Percentiles rank a stretch among this genome's conserved stretches.
These are phyloP conservation scores for Rhingia rostrata DNA, from an alignment of 2,888 invertebrate species.

Conservation along the genomic window DNA sequence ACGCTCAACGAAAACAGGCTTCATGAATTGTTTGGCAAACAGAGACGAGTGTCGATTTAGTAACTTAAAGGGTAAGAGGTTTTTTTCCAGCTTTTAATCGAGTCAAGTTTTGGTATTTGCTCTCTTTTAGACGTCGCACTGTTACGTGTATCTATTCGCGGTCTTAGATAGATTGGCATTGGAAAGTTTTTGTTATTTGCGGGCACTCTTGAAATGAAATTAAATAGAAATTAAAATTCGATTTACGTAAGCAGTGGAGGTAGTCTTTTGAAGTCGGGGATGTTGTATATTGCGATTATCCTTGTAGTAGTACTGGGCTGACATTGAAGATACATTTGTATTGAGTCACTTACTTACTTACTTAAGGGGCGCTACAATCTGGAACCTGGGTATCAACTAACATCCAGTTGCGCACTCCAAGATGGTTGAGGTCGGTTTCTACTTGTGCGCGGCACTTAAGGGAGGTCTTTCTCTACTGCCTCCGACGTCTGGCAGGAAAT, in stretches of 20 bases:
- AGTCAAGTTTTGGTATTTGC: slow-evolving; percentile 53
- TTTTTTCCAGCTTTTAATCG: slow-evolving; percentile 70
- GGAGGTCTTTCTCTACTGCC: too few species aligned
- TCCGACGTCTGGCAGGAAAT: too few species aligned
- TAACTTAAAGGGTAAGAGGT: slow-evolving; percentile 56
- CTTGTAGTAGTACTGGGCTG: too few species aligned
- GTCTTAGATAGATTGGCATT: slow-evolving; percentile 50
- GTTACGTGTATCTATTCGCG: slow-evolving; percentile 14
- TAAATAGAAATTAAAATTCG: slow-evolving; percentile 32
- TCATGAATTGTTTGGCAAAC: slow-evolving; percentile 72
- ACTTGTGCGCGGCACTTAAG: too few species aligned
- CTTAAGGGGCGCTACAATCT: too few species aligned
- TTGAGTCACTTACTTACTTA: too few species aligned
- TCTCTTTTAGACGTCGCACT: slow-evolving; percentile 24
- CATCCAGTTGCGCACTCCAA: too few species aligned
- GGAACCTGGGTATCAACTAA: too few species aligned
- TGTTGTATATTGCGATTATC: too few species aligned
- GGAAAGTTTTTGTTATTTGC: slow-evolving; percentile 49
- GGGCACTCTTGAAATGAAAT: slow-evolving; percentile 39
- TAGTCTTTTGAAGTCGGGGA: too few species aligned
- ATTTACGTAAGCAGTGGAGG: slow-evolving; percentile 50
- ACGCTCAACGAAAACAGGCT: slow-evolving; percentile 60
- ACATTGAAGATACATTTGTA: too few species aligned
- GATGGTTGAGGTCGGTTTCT: too few species aligned
- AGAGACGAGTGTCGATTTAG: slow-evolving; percentile 70